Evolutionary conservation across 2,113 vertebrate genomes (phyloP).

Genomic region (Petromus typicus): DNA sequence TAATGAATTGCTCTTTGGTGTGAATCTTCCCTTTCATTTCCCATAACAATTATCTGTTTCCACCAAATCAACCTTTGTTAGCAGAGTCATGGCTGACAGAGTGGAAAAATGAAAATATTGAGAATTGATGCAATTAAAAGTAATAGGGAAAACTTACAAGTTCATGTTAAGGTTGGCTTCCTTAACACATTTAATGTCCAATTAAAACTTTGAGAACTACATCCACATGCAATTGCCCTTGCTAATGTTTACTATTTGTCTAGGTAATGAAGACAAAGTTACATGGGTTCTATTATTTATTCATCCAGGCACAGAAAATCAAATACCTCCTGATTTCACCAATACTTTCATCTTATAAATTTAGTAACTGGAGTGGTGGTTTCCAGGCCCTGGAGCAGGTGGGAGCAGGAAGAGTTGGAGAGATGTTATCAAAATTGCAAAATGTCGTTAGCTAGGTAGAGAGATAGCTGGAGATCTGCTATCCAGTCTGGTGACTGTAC

Average conservation of each 20-base stretch:
- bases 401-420: not conserved
- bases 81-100: not conserved
- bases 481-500: not conserved
- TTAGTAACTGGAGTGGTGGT: no score
- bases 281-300: not conserved
- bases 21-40: not conserved
- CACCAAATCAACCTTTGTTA: not conserved
- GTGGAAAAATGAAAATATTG: not conserved
- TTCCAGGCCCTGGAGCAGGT: not conserved
- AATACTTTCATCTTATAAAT: not conserved
- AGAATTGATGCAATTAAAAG: not conserved
- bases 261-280: not conserved
- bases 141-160: not conserved
- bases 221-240: accelerated
- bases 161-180: not conserved
- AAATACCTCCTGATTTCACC: not conserved
- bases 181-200: not conserved
- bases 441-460: not conserved
- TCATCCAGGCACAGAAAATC: not conserved
- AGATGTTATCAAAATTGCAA: not conserved
- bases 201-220: not conserved
- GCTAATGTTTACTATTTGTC: not conserved
- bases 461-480: not conserved
- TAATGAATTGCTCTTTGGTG: not conserved
- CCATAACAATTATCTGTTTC: not conserved